A percentile compares a stretch with the other conserved stretches of the same genome.
phyloP scores from a whole-genome alignment of 2,113 vertebrate species.

The Rhynchomys soricoides region DNA sequence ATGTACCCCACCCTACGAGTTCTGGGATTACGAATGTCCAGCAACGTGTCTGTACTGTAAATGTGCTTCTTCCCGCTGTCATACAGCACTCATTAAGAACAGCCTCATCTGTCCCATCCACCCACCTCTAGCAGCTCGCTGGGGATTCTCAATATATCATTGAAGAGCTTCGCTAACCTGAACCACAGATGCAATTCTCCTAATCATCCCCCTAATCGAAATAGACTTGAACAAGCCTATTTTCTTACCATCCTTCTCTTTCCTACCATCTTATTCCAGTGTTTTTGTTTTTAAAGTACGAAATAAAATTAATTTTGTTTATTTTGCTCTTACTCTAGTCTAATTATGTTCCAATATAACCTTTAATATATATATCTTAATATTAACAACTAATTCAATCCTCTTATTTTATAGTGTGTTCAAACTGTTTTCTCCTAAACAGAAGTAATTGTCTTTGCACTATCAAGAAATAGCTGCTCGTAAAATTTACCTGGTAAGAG shows the following conservation, averaged over 20 bases:
- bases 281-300: conserved; percentile 22
- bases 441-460: background rate
- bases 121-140: background rate
- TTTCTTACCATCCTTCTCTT: background rate
- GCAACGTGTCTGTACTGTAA: background rate
- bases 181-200: background rate
- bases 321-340: background rate
- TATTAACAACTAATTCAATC: background rate
- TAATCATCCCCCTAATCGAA: too few relatives aligned
- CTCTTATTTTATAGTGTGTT: background rate
- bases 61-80: background rate
- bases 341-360: background rate
- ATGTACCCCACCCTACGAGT: background rate
- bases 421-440: conserved; percentile 21
- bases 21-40: background rate
- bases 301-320: background rate
- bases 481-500: conserved; percentile 2
- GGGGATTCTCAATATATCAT: background rate
- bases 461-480: conserved; percentile 32
- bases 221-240: background rate
- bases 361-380: background rate
- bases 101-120: background rate
- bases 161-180: background rate
- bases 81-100: background rate
- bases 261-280: background rate